Evolutionary conservation across 2,797 vertebrate genomes (phyloP).

Genomic region (Sebastes flavidus): DNA sequence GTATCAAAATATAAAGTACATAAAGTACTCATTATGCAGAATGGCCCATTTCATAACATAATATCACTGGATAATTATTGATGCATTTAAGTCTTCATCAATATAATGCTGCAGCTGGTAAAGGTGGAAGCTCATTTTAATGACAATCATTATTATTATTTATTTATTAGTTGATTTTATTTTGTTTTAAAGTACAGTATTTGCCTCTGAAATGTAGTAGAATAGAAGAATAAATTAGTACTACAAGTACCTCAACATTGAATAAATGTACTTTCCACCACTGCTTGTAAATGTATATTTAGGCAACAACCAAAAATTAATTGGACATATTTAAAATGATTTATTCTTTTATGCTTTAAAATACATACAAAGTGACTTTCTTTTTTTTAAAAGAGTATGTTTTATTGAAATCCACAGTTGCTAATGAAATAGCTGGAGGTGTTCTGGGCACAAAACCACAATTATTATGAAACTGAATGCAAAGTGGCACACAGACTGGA

Average conservation of each 20-base stretch:
- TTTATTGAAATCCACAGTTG: constrained; percentile 65
- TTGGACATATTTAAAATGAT: background rate
- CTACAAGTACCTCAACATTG: background rate
- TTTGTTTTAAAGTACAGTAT: background rate
- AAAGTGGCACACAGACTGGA: background rate
- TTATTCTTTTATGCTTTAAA: background rate
- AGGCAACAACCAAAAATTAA: background rate
- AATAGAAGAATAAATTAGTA: background rate
- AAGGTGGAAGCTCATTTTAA: background rate
- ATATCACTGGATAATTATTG: no score
- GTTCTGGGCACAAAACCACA: constrained; percentile 60
- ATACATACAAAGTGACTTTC: background rate
- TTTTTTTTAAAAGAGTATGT: background rate
- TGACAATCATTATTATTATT: background rate
- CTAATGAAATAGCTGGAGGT: constrained; percentile 8
- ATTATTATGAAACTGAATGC: background rate
- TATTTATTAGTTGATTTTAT: background rate
- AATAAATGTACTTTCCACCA: background rate
- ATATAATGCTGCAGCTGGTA: background rate
- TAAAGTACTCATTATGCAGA: no score
- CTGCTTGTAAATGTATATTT: background rate
- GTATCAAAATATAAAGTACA: background rate
- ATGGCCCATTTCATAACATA: background rate
- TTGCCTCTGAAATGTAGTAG: background rate
- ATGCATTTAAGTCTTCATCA: background rate